These are phyloP conservation scores for Pseudomugil tenellus DNA, from an alignment of 2,797 vertebrate species.

Conservation along the genomic window DNA sequence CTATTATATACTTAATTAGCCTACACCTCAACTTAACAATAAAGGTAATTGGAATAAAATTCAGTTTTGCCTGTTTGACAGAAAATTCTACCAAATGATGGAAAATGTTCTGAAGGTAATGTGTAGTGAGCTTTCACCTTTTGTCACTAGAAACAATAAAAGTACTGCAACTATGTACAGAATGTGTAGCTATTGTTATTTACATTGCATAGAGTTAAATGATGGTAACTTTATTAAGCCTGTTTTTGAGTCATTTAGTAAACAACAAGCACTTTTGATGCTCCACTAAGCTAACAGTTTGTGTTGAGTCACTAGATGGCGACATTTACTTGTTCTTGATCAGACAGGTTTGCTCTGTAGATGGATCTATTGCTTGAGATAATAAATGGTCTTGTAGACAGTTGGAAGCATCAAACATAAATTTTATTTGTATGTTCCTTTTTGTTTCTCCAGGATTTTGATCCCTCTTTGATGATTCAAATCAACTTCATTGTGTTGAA, in stretches of 20 bases:
- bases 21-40: neutral
- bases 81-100: neutral
- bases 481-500: constrained; percentile 15
- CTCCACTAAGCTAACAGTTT: constrained; percentile 21
- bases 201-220: neutral
- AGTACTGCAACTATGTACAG: neutral
- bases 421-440: constrained; percentile 8
- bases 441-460: constrained; percentile 38
- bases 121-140: neutral
- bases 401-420: neutral
- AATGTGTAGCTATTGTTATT: neutral
- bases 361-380: constrained; percentile 16
- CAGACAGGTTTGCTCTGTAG: neutral
- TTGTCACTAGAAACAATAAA: neutral
- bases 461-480: constrained; percentile 29
- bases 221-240: neutral
- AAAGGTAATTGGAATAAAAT: neutral
- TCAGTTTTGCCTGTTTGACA: neutral
- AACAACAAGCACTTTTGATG: neutral
- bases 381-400: constrained; percentile 20
- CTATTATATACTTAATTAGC: neutral
- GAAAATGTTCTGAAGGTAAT: neutral
- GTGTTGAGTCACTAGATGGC: constrained; percentile 76
- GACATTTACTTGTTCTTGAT: constrained; percentile 59
- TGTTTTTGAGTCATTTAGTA: neutral